These are phyloP conservation scores for Daubentonia madagascariensis DNA, from an alignment of 2,113 vertebrate species.

Conservation along the genomic window DNA sequence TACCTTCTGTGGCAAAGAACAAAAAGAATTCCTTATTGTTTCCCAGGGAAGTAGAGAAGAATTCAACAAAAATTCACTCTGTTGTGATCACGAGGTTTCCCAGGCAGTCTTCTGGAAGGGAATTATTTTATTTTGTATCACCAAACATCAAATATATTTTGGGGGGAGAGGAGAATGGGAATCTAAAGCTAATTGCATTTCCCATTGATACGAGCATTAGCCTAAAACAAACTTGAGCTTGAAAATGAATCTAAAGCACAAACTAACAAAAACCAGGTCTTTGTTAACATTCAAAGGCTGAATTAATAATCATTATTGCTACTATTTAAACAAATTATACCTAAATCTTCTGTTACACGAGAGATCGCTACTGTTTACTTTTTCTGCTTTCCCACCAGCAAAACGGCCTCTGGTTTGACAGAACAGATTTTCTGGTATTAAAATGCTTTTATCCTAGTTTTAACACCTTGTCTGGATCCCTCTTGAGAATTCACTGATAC, in stretches of 20 bases:
- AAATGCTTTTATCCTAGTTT: conserved; percentile 83
- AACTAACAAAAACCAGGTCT: conserved; percentile 66
- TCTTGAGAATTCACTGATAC: conserved; percentile 81
- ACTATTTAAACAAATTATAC: conserved; percentile 75
- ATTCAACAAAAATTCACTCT: neutral
- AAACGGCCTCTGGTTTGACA: conserved; percentile 75
- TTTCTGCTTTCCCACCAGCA: conserved; percentile 70
- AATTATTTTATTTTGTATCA: conserved; percentile 52
- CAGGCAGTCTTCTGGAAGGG: conserved; percentile 31
- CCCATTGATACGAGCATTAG: conserved; percentile 41
- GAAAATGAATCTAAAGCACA: conserved; percentile 72
- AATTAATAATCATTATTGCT: conserved; percentile 78
- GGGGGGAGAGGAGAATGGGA: neutral
- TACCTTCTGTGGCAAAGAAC: conserved; percentile 60
- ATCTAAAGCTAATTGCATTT: conserved; percentile 46
- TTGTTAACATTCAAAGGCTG: conserved; percentile 70
- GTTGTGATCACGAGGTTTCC: neutral
- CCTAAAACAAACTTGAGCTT: conserved; percentile 67
- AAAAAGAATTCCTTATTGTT: conserved; percentile 67
- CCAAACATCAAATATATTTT: conserved; percentile 54
- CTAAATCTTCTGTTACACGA: conserved; percentile 69
- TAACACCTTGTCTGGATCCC: conserved; percentile 82
- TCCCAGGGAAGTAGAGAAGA: conserved; percentile 54
- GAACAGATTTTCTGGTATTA: conserved; percentile 81
- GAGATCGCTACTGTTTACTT: conserved; percentile 78